Base-by-base conservation (phyloP, 2,797 vertebrate genomes). In the Hemibagrus guttatus region DNA sequence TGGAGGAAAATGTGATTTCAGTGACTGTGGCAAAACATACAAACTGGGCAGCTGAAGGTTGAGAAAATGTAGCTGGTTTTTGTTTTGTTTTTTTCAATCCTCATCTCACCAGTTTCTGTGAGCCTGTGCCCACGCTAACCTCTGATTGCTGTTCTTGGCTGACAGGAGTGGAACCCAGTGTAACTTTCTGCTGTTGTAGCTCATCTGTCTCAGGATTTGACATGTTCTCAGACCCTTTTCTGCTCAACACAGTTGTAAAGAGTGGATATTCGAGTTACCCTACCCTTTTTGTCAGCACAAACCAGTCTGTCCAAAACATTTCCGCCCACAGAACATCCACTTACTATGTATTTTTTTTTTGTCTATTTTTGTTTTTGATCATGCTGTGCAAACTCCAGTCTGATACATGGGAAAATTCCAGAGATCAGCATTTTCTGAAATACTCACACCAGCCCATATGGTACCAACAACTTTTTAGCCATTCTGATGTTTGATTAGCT, bases 371-470 rank as follows among this genome's bases (percentile, higher is more conserved):
- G 12, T 66, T 66, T 66, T 69, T 39, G 16, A 71, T 8, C 39
- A 23, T 71, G 21, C 23, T 74, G 23, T 26, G 39, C 46, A 52
- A 28, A 75, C 4, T 46, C 21, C 5, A 72, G 46, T 35, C 6
- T 2, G 72, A 74, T 74, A 49, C 31, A 31, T 2, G 8, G 31
- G n/a, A 19, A 35, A 74, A 74, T 46, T 39, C 42, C 42, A 74
- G 71, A 13, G 39, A 72, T 49, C 31, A 68, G 16, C 68, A 71
- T 71, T 49, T 49, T 75, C 72, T 28, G 72, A 75, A 52, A 74
- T 74, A 28, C 46, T 28, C 46, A 8, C n/a, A 75, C 26, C 26
- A 52, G 14, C 26, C n/a, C 13, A 75, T 75, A 14, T 28, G 46
- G 26, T 13, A 52, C 46, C 72, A 28, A 8, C 26, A 54, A 4